A percentile compares a stretch with the other conserved stretches of the same genome.
These are phyloP conservation scores for Zophobas morio DNA, from an alignment of 1,140 invertebrate species.

Conservation along the genomic window DNA sequence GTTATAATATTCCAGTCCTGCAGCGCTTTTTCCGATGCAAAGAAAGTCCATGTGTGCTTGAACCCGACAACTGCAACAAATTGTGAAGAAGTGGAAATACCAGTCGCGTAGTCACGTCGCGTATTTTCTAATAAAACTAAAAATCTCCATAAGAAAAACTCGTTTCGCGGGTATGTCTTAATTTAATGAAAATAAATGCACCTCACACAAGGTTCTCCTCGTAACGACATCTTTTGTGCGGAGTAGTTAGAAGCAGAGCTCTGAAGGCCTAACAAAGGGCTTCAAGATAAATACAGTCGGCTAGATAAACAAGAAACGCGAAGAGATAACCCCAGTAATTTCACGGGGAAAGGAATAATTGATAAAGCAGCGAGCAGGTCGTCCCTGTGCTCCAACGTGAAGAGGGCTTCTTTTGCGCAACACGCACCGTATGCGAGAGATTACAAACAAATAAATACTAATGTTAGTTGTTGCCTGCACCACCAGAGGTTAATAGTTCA, in stretches of 20 bases:
- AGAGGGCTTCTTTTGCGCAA: constrained; percentile 36
- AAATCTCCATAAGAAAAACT: constrained; percentile 17
- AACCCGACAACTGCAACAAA: background rate
- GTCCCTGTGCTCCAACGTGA: constrained; percentile 21
- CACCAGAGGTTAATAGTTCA: constrained; percentile 49
- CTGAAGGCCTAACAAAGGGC: constrained; percentile 49
- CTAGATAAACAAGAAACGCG: constrained; percentile 54
- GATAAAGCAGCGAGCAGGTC: constrained; percentile 42
- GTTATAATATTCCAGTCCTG: too few relatives aligned
- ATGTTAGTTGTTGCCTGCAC: constrained; percentile 37
- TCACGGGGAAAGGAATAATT: constrained; percentile 53
- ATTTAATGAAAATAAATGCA: constrained; percentile 43
- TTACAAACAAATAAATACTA: constrained; percentile 54
- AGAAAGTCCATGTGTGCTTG: background rate
- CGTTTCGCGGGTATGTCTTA: constrained; percentile 13
- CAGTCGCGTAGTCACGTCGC: background rate
- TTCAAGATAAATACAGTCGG: constrained; percentile 54
- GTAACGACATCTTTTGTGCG: constrained; percentile 31
- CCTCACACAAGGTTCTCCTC: constrained; percentile 2
- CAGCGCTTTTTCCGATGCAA: background rate
- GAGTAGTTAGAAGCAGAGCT: constrained; percentile 20
- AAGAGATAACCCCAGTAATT: constrained; percentile 54
- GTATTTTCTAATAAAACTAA: constrained; percentile 17
- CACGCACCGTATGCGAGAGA: constrained; percentile 39
- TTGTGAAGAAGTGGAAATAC: background rate